A percentile compares a stretch with the other conserved stretches of the same genome.
phyloP scores from a whole-genome alignment of 1,140 invertebrate species.

The Drosophila erecta region DNA sequence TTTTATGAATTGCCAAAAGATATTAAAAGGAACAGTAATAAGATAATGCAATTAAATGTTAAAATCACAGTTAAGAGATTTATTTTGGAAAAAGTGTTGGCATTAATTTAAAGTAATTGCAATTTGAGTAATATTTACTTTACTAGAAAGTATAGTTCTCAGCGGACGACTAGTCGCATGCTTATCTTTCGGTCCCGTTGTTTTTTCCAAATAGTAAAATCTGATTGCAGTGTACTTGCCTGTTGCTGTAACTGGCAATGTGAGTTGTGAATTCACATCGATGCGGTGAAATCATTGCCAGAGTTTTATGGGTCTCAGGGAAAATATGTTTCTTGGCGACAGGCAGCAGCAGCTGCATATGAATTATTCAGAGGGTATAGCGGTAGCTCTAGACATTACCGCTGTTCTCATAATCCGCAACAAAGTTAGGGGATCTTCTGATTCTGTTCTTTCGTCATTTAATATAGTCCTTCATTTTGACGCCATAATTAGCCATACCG shows the following conservation, averaged over 20 bases:
- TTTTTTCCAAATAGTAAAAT: no score
- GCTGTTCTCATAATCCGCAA: slow-evolving; percentile 39
- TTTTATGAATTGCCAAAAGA: neutral
- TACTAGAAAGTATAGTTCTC: no score
- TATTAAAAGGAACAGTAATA: neutral
- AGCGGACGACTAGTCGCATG: no score
- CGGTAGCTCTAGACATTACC: slow-evolving; percentile 33
- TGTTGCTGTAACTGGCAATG: slow-evolving; percentile 4
- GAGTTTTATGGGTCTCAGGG: slow-evolving; percentile 9
- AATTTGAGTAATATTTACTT: no score
- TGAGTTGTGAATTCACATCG: neutral
- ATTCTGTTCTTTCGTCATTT: slow-evolving; percentile 27
- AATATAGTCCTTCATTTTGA: slow-evolving; percentile 37
- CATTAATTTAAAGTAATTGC: no score
- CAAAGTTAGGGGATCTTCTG: slow-evolving; percentile 36
- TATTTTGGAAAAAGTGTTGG: no score
- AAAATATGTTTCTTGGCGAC: slow-evolving; percentile 2
- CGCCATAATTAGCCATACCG: slow-evolving; percentile 11
- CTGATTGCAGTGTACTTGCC: slow-evolving; percentile 5
- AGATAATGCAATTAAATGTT: no score
- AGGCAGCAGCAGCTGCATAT: slow-evolving; percentile 13
- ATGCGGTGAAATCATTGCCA: slow-evolving; percentile 12
- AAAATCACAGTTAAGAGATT: no score
- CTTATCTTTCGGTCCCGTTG: no score
- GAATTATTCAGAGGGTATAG: slow-evolving; percentile 1